These are phyloP conservation scores for Lordiphosa andalusiaca DNA, from an alignment of 2,888 invertebrate genomes.

Conservation along the genomic window DNA sequence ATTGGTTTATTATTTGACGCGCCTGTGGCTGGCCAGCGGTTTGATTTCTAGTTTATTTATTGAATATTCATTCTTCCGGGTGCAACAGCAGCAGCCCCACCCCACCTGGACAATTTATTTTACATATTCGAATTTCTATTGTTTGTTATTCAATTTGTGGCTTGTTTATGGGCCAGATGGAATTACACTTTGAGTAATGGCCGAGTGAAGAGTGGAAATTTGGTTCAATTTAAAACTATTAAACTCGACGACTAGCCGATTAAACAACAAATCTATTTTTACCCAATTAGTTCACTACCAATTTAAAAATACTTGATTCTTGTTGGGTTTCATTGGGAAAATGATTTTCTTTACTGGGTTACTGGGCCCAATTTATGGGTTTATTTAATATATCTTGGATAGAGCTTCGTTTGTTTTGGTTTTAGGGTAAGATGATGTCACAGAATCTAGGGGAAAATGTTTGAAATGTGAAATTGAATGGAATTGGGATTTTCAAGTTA, in stretches of 20 bases:
- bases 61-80: conserved; percentile 36
- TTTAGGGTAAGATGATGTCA: no score
- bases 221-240: conserved; percentile 8
- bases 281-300: conserved; percentile 45
- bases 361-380: conserved; percentile 1
- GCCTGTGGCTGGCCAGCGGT: conserved; percentile 19
- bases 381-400: background rate
- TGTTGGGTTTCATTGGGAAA: background rate
- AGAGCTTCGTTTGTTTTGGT: background rate
- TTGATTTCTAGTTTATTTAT: conserved; percentile 43
- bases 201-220: background rate
- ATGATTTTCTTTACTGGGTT: no score
- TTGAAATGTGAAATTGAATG: no score
- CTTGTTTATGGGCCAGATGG: background rate
- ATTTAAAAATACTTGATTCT: conserved; percentile 21
- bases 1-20: conserved; percentile 32
- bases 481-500: no score
- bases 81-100: conserved; percentile 16
- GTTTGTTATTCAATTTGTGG: conserved; percentile 17
- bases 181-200: conserved; percentile 3
- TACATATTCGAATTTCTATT: conserved; percentile 18
- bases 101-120: conserved; percentile 14
- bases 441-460: no score
- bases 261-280: conserved; percentile 47
- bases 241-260: conserved; percentile 27